Evolutionary conservation across 2,888 invertebrate species (phyloP).

Genomic region (Apotomis betuletana): DNA sequence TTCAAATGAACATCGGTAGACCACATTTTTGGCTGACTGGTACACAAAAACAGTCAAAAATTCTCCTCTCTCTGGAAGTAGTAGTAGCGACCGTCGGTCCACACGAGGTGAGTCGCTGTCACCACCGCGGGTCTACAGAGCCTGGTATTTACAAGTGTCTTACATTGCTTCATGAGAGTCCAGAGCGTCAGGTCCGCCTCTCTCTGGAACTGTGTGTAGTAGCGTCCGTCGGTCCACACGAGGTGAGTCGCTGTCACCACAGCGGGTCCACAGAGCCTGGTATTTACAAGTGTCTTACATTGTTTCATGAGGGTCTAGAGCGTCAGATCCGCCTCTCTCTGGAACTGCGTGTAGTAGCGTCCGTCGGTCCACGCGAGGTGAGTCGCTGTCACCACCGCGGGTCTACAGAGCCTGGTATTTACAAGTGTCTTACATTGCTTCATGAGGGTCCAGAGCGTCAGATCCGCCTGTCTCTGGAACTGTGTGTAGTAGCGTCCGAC

Average conservation of each 20-base stretch:
- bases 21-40: too few species aligned
- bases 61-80: constrained; percentile 86
- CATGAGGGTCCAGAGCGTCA: constrained; percentile 96
- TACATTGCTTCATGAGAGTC: constrained; percentile 93
- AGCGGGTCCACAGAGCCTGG: constrained; percentile 59
- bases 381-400: constrained; percentile 89
- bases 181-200: constrained; percentile 93
- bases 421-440: constrained; percentile 83
- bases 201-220: constrained; percentile 93
- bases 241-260: constrained; percentile 88
- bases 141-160: constrained; percentile 60
- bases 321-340: constrained; percentile 49
- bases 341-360: constrained; percentile 96
- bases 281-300: constrained; percentile 45
- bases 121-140: constrained; percentile 85
- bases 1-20: too few species aligned
- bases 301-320: constrained; percentile 94
- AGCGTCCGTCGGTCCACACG: constrained; percentile 99
- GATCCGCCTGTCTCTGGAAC: constrained; percentile 92
- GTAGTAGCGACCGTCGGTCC: constrained; percentile 99
- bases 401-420: too few species aligned
- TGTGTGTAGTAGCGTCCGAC: constrained; percentile 98
- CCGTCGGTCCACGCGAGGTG: constrained; percentile 98
- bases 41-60: too few species aligned
- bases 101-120: constrained; percentile 89